Evolutionary conservation across 2,888 invertebrate genomes (phyloP).

Genomic region (Andrena flavipes): DNA sequence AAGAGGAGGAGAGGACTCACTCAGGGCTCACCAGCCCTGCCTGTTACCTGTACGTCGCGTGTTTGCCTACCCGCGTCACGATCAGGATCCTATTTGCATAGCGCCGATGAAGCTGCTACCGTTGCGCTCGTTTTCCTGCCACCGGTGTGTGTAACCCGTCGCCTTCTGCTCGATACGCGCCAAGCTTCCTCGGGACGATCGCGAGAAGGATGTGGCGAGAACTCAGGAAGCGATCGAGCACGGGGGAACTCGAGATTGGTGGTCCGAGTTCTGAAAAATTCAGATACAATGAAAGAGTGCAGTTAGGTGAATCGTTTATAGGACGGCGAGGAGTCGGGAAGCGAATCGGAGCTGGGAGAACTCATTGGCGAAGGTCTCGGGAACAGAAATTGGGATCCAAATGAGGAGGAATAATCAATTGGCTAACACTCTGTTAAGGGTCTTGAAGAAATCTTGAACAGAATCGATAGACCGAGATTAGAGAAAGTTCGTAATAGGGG

Average conservation of each 20-base stretch:
- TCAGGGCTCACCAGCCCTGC: conserved; percentile 69
- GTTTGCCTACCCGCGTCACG: conserved; percentile 83
- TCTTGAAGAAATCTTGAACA: neutral
- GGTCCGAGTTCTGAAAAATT: neutral
- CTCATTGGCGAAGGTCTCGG: neutral
- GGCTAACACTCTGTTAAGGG: neutral
- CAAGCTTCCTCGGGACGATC: conserved; percentile 14
- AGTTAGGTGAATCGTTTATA: neutral
- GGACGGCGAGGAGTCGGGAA: neutral
- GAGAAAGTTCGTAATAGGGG: neutral
- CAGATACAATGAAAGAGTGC: neutral
- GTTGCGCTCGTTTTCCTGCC: conserved; percentile 63
- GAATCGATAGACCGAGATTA: neutral
- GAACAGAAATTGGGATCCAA: neutral
- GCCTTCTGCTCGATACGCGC: conserved; percentile 33
- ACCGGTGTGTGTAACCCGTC: conserved; percentile 38
- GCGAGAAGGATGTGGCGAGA: neutral
- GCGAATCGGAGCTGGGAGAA: neutral
- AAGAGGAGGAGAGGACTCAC: conserved; percentile 71
- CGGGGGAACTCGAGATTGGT: neutral
- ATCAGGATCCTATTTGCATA: conserved; percentile 84
- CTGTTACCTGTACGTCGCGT: conserved; percentile 80
- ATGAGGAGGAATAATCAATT: neutral
- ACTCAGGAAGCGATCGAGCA: neutral
- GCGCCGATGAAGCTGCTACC: conserved; percentile 82